Percentiles rank a stretch among this genome's conserved stretches.
Conservation (phyloP, 1,140 invertebrate genomes). For the Nasonia vitripennis region DNA sequence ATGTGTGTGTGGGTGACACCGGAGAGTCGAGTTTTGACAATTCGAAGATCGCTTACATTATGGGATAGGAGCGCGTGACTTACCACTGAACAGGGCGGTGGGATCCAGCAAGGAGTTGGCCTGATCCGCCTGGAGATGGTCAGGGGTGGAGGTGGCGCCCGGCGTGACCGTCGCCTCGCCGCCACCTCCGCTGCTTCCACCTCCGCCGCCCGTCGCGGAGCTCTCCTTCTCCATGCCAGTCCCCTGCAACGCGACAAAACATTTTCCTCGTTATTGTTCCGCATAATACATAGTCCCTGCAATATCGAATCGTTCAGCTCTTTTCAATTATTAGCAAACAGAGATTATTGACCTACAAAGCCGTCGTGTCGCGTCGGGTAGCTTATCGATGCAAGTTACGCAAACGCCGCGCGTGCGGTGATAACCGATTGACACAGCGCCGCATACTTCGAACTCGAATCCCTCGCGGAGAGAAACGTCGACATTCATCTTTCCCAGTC, state of each 20-base stretch:
- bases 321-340: neutral
- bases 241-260: slow-evolving; percentile 56
- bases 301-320: too few relatives aligned
- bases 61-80: slow-evolving; percentile 48
- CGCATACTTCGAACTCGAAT: too few relatives aligned
- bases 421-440: too few relatives aligned
- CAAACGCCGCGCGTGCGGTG: neutral
- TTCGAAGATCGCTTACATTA: too few relatives aligned
- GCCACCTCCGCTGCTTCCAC: slow-evolving; percentile 66
- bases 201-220: slow-evolving; percentile 72
- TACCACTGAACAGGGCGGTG: slow-evolving; percentile 72
- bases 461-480: neutral
- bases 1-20: too few relatives aligned
- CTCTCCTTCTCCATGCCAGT: slow-evolving; percentile 75
- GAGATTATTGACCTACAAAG: neutral
- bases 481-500: neutral
- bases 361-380: too few relatives aligned
- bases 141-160: slow-evolving; percentile 72
- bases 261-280: neutral
- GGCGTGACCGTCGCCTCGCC: slow-evolving; percentile 68
- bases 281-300: too few relatives aligned
- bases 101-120: slow-evolving; percentile 73
- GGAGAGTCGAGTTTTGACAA: too few relatives aligned
- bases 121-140: slow-evolving; percentile 74
- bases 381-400: neutral